Evolutionary conservation across 1,140 invertebrate species (phyloP).

Genomic region (Drosophila pachea): DNA sequence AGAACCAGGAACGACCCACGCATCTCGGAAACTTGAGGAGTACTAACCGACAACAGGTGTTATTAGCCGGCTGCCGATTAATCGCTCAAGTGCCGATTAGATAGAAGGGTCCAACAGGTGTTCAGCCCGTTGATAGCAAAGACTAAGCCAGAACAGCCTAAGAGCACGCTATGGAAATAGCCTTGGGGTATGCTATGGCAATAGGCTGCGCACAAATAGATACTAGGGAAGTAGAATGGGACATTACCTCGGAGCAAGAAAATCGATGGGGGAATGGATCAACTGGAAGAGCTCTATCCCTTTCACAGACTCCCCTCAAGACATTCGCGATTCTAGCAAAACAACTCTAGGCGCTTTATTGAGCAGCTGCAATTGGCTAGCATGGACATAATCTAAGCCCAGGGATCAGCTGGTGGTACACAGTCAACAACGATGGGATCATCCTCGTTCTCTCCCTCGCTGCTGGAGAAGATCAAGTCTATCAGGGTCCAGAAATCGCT

Average conservation of each 20-base stretch:
- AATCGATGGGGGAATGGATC: background rate
- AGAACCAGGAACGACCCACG: conserved; percentile 39
- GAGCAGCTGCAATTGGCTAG: conserved; percentile 3
- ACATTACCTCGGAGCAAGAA: no score
- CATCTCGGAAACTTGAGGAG: conserved; percentile 32
- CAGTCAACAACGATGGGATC: conserved; percentile 69
- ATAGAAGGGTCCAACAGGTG: conserved; percentile 27
- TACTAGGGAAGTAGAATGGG: no score
- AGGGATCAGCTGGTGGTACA: conserved; percentile 68
- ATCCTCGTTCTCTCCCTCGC: conserved; percentile 60
- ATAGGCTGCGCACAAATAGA: no score
- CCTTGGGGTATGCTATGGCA: background rate
- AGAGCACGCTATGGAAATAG: conserved; percentile 24
- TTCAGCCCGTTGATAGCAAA: conserved; percentile 11
- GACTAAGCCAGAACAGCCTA: background rate
- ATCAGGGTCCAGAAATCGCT: conserved; percentile 74
- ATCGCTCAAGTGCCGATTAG: conserved; percentile 39
- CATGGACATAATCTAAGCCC: conserved; percentile 57
- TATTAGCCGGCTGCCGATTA: conserved; percentile 17
- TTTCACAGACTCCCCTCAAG: background rate
- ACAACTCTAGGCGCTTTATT: conserved; percentile 27
- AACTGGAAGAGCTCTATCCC: background rate
- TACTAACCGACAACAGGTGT: conserved; percentile 30
- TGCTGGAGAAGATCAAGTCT: conserved; percentile 65
- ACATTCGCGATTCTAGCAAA: conserved; percentile 4